Evolutionary conservation across 2,888 invertebrate species (phyloP).

Genomic region (Meta bourneti): DNA sequence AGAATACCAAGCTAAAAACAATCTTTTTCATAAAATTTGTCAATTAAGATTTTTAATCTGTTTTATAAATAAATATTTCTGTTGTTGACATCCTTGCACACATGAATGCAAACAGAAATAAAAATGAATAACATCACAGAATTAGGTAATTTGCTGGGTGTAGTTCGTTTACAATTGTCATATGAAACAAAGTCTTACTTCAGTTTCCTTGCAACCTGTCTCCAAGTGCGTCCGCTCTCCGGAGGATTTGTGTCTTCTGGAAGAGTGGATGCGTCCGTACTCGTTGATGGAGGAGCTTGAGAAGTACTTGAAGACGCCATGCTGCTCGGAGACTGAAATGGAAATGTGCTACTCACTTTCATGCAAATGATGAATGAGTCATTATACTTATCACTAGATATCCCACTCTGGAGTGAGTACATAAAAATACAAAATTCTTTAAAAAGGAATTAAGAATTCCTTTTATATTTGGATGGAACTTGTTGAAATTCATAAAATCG

Average conservation of each 20-base stretch:
- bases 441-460: no score
- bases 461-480: no score
- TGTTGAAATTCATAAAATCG: no score
- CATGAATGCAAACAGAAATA: no score
- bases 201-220: conserved; percentile 61
- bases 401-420: not conserved
- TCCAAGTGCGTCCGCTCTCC: conserved; percentile 59
- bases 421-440: not conserved
- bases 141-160: not conserved
- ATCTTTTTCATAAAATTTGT: no score
- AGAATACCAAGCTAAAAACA: no score
- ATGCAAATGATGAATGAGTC: no score
- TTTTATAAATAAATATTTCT: no score
- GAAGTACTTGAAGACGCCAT: conserved; percentile 62
- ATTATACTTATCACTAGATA: not conserved
- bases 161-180: no score
- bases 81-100: no score
- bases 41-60: no score
- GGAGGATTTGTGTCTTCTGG: conserved; percentile 43
- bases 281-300: conserved; percentile 63
- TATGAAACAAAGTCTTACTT: conserved; percentile 29
- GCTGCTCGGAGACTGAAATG: conserved; percentile 66
- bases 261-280: conserved; percentile 58
- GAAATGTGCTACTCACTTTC: not conserved
- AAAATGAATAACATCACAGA: no score